Base-by-base conservation (phyloP, 2,797 vertebrate genomes). In the Rhinatrema bivittatum region DNA sequence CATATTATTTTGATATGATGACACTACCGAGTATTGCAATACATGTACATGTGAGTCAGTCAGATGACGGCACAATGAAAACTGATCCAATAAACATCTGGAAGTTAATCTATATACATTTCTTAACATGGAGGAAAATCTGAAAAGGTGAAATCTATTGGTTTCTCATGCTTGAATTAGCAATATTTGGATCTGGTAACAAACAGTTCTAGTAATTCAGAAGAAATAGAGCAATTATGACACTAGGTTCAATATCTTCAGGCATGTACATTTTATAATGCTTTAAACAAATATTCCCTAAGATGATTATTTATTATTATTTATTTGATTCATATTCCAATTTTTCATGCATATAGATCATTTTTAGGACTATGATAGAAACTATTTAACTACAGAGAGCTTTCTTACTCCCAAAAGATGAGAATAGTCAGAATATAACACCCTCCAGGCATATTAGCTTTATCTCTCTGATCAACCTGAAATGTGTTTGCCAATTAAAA, bases 261-360 rank as follows among this genome's bases (percentile, higher is more conserved):
- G 74, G 74, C 78, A 69, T 71, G 71, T 73, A 72, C 70, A 65
- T 68, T 81, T 76, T 81, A 60, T 56, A 34, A 76, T 78, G 62
- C 69, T 77, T 78, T 79, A 82, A 83, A 81, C 76, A 82, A 82
- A 78, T 79, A 83, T 82, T 79, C 78, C 79, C n/a, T n/a, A n/a
- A n/a, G n/a, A n/a, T n/a, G n/a, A n/a, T n/a, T n/a, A n/a, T n/a
- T n/a, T n/a, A n/a, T n/a, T n/a, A n/a, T n/a, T n/a, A n/a, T n/a
- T n/a, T n/a, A n/a, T n/a, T n/a, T n/a, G n/a, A n/a, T n/a, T n/a
- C n/a, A n/a, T n/a, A n/a, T n/a, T n/a, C n/a, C n/a, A n/a, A n/a
- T n/a, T n/a, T n/a, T n/a, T n/a, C n/a, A n/a, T n/a, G n/a, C n/a
- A n/a, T n/a, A n/a, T n/a, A n/a, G n/a, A n/a, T n/a, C n/a, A n/a